These are phyloP conservation scores for Anarrhichthys ocellatus DNA, from an alignment of 2,113 vertebrate genomes.

Conservation along the genomic window DNA sequence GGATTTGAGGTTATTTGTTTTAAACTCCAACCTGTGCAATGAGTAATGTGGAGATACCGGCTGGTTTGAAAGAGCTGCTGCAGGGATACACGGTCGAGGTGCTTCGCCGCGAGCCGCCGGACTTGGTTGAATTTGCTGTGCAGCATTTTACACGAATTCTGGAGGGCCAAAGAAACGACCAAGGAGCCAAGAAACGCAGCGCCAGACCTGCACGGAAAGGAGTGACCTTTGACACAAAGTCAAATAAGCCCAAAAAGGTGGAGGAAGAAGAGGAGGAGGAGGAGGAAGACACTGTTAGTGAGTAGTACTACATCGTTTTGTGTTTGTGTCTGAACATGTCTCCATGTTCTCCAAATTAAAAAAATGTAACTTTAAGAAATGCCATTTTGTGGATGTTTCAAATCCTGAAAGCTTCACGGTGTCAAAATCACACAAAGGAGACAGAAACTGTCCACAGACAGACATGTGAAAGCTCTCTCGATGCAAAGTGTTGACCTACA, in stretches of 20 bases:
- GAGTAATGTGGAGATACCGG: constrained; percentile 89
- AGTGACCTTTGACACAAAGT: constrained; percentile 59
- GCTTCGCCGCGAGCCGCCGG: constrained; percentile 86
- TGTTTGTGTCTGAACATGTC: constrained; percentile 2
- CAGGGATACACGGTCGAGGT: constrained; percentile 94
- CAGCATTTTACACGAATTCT: constrained; percentile 88
- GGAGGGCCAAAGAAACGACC: constrained; percentile 72
- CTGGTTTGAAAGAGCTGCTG: constrained; percentile 90
- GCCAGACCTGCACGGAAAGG: constrained; percentile 43
- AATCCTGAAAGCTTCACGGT: background rate
- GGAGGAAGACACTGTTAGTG: constrained; percentile 62
- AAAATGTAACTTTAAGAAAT: background rate
- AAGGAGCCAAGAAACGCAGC: constrained; percentile 33
- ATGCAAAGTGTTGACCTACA: background rate
- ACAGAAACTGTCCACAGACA: background rate
- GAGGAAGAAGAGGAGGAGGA: constrained; percentile 61
- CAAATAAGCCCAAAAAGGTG: constrained; percentile 44
- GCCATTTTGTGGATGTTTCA: background rate
- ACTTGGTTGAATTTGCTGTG: constrained; percentile 91
- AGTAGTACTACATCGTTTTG: constrained; percentile 37
- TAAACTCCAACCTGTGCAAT: constrained; percentile 16
- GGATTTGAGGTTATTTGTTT: background rate
- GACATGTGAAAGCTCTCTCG: background rate
- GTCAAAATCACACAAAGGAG: background rate
- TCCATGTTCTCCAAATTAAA: background rate